A percentile compares a stretch with the other conserved stretches of the same genome.
Conservation (phyloP, 2,113 vertebrate species). For the Mugil cephalus region DNA sequence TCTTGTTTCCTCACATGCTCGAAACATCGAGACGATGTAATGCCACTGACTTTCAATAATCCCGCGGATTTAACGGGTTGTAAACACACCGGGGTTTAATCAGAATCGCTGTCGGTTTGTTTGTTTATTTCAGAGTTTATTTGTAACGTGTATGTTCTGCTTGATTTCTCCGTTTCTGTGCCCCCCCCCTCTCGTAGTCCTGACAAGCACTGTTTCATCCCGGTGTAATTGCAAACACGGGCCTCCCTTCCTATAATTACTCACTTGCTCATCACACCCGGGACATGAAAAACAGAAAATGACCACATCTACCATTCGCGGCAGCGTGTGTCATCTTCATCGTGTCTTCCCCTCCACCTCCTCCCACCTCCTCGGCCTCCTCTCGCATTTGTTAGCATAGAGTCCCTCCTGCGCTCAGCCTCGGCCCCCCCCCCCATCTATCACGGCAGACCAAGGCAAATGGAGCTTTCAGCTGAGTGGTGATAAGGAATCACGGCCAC, state of each 20-base stretch:
- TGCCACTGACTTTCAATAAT: slow-evolving; percentile 62
- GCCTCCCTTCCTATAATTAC: slow-evolving; percentile 58
- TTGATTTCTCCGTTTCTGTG: slow-evolving; percentile 62
- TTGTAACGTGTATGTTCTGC: slow-evolving; percentile 66
- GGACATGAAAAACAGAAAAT: slow-evolving; percentile 69
- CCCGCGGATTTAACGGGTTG: slow-evolving; percentile 61
- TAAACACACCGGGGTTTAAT: slow-evolving; percentile 66
- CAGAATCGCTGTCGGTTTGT: slow-evolving; percentile 56
- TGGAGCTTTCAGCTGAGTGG: slow-evolving; percentile 73
- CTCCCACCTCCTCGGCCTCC: not conserved
- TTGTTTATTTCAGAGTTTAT: slow-evolving; percentile 66
- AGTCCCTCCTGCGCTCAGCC: slow-evolving; percentile 29
- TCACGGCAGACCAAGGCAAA: slow-evolving; percentile 67
- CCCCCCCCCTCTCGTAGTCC: slow-evolving; percentile 7
- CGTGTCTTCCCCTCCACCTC: not conserved
- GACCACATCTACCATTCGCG: slow-evolving; percentile 64
- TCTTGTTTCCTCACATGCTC: slow-evolving; percentile 1
- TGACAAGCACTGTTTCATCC: slow-evolving; percentile 67
- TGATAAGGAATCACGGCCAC: slow-evolving; percentile 75
- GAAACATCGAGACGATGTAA: slow-evolving; percentile 40
- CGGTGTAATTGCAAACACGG: slow-evolving; percentile 57
- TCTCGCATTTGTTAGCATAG: slow-evolving; percentile 65
- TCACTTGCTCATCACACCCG: slow-evolving; percentile 68
- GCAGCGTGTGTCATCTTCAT: slow-evolving; percentile 51
- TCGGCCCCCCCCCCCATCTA: slow-evolving; percentile 61